phyloP scores from a whole-genome alignment of 2,888 invertebrate species.

The Meliscaeva auricollis region DNA sequence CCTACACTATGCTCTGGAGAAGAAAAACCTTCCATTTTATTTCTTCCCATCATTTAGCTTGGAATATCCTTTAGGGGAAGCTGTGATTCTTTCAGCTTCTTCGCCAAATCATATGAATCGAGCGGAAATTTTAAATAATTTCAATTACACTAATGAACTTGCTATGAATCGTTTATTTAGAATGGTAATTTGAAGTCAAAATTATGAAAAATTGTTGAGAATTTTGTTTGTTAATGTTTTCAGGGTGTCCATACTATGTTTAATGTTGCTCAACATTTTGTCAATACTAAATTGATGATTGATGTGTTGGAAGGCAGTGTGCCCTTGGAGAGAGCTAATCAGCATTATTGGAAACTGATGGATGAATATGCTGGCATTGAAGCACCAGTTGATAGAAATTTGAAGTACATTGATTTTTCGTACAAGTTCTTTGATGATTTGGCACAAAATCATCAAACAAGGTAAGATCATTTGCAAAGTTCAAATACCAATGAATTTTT shows the following conservation, averaged over 20 bases:
- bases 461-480: conserved; percentile 78
- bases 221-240: conserved; percentile 58
- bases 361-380: conserved; percentile 87
- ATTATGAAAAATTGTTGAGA: neutral
- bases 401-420: conserved; percentile 89
- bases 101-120: conserved; percentile 86
- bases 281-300: conserved; percentile 89
- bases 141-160: conserved; percentile 57
- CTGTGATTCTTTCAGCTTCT: conserved; percentile 87
- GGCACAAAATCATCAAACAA: conserved; percentile 78
- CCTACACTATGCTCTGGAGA: conserved; percentile 87
- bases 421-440: conserved; percentile 87
- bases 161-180: conserved; percentile 69
- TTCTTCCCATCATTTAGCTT: conserved; percentile 81
- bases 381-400: conserved; percentile 86
- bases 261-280: conserved; percentile 89
- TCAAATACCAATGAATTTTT: too few species aligned
- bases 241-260: conserved; percentile 89
- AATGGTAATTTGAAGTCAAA: too few species aligned
- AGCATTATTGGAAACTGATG: conserved; percentile 87
- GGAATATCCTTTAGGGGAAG: conserved; percentile 89
- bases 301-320: conserved; percentile 87
- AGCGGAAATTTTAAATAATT: conserved; percentile 60
- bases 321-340: conserved; percentile 86
- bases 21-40: conserved; percentile 85